Evolutionary conservation across 2,888 invertebrate species (phyloP), one percentile per base, ranked within the genome.

Genomic region (Chymomyza amoena): DNA sequence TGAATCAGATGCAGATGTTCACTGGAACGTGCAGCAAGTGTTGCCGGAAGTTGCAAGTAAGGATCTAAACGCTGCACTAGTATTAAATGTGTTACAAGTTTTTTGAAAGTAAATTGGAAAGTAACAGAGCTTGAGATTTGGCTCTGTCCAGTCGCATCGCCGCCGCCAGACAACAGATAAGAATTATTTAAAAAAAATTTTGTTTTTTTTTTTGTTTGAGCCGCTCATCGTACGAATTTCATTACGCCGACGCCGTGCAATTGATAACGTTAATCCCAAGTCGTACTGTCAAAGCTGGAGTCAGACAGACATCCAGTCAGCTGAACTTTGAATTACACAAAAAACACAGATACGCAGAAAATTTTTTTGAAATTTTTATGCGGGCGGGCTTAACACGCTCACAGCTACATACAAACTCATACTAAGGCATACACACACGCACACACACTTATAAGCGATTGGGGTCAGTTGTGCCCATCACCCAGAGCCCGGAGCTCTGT

Each of bases 341-440:
- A 10, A 66, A 62, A 70, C 65, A 76, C 71, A 63, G 70, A 70
- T 57, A 65, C 65, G 52, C 6, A 10, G 39, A 54, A 54, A 20
- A 32, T 5, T 54, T 25, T 63, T 56, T 56, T 4, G 15, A 54
- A 45, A 10, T 16, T 50, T 59, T 77, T 86, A 82, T 81, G 81
- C 85, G 81, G 81, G 81, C 87, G 81, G 87, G 64, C 68, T 16
- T 4, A 18, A 9, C 65, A n/a, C 52, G 65, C 36, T 60, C 63
- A 45, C 59, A 25, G 18, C 15, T 61, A 63, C 54, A 64, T 39
- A 65, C 70, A 72, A 59, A 65, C 57, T 67, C 63, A 60, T 39
- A 61, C 54, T 32, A 7, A 45, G 2, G 13, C 6, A 45, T 13
- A 15, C 13, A 45, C 66, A 65, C n/a, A 45, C 10, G 13, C 6